Evolutionary conservation across 2,113 vertebrate species (phyloP).

Genomic region (Caretta caretta): DNA sequence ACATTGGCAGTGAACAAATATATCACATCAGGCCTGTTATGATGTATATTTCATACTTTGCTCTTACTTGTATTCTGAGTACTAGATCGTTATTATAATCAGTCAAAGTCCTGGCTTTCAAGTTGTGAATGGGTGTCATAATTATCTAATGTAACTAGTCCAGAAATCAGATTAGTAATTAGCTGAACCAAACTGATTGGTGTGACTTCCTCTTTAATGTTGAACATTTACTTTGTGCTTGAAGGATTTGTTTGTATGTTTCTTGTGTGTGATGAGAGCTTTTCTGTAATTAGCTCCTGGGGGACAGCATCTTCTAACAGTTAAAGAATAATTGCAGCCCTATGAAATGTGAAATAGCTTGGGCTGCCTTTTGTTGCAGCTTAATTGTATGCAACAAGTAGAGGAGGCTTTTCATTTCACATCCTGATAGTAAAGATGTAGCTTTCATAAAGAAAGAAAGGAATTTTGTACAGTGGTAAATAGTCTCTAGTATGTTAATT

Average conservation of each 20-base stretch:
- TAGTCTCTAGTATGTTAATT: conserved; percentile 92
- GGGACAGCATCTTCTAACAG: conserved; percentile 96
- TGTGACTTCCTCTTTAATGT: conserved; percentile 97
- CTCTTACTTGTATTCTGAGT: conserved; percentile 73
- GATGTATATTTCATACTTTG: conserved; percentile 66
- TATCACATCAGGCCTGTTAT: neutral
- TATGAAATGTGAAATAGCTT: conserved; percentile 97
- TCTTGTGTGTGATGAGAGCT: conserved; percentile 95
- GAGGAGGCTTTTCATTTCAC: conserved; percentile 90
- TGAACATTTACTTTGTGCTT: conserved; percentile 99
- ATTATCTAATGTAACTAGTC: conserved; percentile 93
- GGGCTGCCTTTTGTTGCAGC: conserved; percentile 89
- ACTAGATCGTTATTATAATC: conserved; percentile 85
- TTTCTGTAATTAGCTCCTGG: conserved; percentile 99
- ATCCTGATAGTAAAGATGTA: conserved; percentile 90
- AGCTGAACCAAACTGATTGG: conserved; percentile 95
- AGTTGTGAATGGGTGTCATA: conserved; percentile 90
- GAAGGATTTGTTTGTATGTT: conserved; percentile 99
- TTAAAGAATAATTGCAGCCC: conserved; percentile 98
- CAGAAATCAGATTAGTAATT: conserved; percentile 98
- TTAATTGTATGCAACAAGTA: conserved; percentile 99
- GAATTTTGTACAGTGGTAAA: conserved; percentile 91
- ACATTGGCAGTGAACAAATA: neutral
- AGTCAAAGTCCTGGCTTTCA: conserved; percentile 84
- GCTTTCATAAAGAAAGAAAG: conserved; percentile 89